Conservation (phyloP, 2,113 vertebrate genomes). For the Syngnathus floridae region DNA sequence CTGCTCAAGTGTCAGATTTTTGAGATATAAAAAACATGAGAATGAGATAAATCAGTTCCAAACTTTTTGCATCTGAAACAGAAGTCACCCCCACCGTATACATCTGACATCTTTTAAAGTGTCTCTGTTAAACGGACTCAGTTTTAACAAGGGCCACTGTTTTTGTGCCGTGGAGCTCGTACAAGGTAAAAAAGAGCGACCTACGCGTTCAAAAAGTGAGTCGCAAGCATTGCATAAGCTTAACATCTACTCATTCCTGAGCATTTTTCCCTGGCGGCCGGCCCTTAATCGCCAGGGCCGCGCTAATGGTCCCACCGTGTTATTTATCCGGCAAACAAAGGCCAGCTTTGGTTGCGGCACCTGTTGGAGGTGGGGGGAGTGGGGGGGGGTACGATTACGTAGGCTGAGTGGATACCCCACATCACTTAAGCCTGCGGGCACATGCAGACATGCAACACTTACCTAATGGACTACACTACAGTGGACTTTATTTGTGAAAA, state of each 20-base stretch:
- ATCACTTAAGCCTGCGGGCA: not conserved
- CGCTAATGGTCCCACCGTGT: slow-evolving; percentile 42
- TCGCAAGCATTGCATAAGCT: slow-evolving; percentile 25
- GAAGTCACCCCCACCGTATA: not conserved
- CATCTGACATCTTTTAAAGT: not conserved
- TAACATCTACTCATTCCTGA: slow-evolving; percentile 19
- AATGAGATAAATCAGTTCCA: not conserved
- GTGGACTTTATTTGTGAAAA: no score
- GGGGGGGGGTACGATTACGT: not conserved
- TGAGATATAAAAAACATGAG: not conserved
- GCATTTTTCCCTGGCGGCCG: slow-evolving; percentile 17
- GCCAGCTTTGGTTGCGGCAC: slow-evolving; percentile 26
- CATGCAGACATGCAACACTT: not conserved
- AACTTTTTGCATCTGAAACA: not conserved
- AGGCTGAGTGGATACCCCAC: not conserved
- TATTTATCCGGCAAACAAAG: slow-evolving; percentile 47
- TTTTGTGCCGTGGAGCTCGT: slow-evolving; percentile 15
- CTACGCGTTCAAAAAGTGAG: slow-evolving; percentile 18
- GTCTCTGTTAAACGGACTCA: not conserved
- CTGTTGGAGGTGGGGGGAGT: not conserved
- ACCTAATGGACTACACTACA: not conserved
- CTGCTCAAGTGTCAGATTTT: not conserved
- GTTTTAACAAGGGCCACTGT: not conserved
- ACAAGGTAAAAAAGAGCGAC: not conserved
- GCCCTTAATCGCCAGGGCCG: slow-evolving; percentile 34